phyloP scores from a whole-genome alignment of 2,113 vertebrate genomes.

The Sceloporus undulatus region DNA sequence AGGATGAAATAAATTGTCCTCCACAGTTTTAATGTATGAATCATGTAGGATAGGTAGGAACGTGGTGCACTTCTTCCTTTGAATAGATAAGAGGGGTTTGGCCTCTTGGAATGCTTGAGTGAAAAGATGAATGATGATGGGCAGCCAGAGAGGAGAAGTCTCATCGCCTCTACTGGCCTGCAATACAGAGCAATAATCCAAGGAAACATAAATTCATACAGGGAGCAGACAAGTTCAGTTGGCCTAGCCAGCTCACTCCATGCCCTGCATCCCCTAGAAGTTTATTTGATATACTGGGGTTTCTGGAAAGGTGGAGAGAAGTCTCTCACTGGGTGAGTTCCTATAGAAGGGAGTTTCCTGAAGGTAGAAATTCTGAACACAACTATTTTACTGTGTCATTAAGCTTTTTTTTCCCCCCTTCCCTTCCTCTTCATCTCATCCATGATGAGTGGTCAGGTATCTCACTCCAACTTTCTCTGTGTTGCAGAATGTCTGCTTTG shows the following conservation, averaged over 20 bases:
- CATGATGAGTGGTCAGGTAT: too few species aligned
- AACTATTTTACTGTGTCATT: background rate
- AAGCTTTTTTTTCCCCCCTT: background rate
- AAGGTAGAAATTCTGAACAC: background rate
- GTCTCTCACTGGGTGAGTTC: too few species aligned
- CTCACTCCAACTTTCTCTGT: background rate
- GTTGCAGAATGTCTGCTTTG: background rate
- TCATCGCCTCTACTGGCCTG: background rate
- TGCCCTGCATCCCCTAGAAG: background rate
- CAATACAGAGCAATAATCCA: background rate
- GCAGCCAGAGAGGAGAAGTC: background rate
- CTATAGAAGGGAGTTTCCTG: background rate
- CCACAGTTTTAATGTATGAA: accelerated
- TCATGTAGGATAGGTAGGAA: background rate
- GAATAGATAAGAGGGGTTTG: background rate
- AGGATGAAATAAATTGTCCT: background rate
- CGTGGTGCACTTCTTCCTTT: background rate
- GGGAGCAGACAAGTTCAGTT: background rate
- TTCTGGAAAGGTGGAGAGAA: background rate
- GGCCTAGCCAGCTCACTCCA: too few species aligned
- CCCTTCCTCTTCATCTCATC: too few species aligned
- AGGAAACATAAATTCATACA: background rate
- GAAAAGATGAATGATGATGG: too few species aligned
- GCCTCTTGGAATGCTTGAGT: background rate
- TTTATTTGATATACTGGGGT: background rate